These are phyloP conservation scores for Pharmacophagus antenor DNA, from an alignment of 2,888 invertebrate genomes.

Conservation along the genomic window DNA sequence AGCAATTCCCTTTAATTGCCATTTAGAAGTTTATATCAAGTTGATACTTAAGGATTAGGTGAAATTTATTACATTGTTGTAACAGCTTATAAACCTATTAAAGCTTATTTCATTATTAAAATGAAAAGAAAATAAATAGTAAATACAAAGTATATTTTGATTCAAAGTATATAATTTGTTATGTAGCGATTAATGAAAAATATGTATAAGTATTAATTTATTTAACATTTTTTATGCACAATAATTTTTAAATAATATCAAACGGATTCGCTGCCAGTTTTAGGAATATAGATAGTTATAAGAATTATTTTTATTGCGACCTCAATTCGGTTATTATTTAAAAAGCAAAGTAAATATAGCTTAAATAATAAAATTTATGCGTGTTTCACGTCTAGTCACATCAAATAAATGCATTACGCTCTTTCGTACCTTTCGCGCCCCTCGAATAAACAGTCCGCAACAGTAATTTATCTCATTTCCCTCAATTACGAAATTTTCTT, in stretches of 20 bases:
- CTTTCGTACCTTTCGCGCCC: conserved; percentile 33
- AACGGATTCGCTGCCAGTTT: too few relatives aligned
- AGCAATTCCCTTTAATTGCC: conserved; percentile 23
- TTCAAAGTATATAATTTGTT: too few relatives aligned
- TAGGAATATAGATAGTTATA: too few relatives aligned
- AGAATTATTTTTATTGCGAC: background rate
- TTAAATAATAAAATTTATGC: conserved; percentile 1
- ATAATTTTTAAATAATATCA: too few relatives aligned
- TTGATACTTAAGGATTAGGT: background rate
- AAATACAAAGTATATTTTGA: too few relatives aligned
- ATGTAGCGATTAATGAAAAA: too few relatives aligned
- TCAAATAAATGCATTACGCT: conserved; percentile 17
- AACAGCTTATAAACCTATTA: background rate
- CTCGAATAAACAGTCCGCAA: conserved; percentile 54
- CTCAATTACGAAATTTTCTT: conserved; percentile 42
- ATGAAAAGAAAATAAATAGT: too few relatives aligned
- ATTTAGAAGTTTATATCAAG: conserved; percentile 15
- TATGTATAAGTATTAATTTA: too few relatives aligned
- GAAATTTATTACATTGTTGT: background rate
- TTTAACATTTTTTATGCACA: too few relatives aligned
- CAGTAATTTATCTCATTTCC: conserved; percentile 74
- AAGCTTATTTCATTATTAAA: background rate
- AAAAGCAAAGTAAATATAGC: background rate
- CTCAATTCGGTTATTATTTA: background rate
- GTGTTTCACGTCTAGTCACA: conserved; percentile 21